phyloP scores from a whole-genome alignment of 2,797 vertebrate species.

The Notoglanidium macrostoma region DNA sequence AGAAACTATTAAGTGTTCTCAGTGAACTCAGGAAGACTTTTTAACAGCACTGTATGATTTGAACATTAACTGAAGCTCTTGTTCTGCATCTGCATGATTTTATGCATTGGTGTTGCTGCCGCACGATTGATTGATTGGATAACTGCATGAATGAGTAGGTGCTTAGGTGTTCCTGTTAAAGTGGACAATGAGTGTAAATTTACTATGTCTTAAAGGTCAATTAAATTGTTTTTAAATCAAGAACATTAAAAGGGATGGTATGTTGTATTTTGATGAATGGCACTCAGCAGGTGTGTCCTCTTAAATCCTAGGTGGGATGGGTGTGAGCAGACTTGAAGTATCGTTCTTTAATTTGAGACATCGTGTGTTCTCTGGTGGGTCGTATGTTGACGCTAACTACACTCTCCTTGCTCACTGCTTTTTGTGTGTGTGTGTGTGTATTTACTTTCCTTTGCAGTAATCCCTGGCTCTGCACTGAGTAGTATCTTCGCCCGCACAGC shows the following conservation, averaged over 20 bases:
- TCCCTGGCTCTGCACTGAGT: constrained; percentile 99
- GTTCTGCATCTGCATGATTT: too few relatives aligned
- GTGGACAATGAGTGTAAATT: too few relatives aligned
- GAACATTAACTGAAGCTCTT: too few relatives aligned
- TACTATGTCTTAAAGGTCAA: neutral
- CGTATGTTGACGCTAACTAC: constrained; percentile 41
- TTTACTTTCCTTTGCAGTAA: constrained; percentile 96
- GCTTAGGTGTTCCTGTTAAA: neutral
- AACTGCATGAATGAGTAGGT: neutral
- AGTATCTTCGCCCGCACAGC: constrained; percentile 78
- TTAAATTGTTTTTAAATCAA: neutral
- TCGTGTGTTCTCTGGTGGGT: constrained; percentile 47
- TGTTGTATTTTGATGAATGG: constrained; percentile 11
- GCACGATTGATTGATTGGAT: neutral
- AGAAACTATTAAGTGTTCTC: too few relatives aligned
- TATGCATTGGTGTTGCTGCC: neutral
- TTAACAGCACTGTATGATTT: too few relatives aligned
- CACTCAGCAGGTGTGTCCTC: constrained; percentile 30
- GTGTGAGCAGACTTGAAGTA: constrained; percentile 37
- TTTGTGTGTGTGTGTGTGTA: constrained; percentile 73
- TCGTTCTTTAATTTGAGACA: constrained; percentile 33
- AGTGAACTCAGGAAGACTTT: too few relatives aligned
- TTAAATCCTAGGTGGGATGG: constrained; percentile 37
- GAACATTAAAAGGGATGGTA: neutral
- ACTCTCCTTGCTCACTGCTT: constrained; percentile 69